Conservation (phyloP, 2,113 vertebrate species). For the Micromys minutus region DNA sequence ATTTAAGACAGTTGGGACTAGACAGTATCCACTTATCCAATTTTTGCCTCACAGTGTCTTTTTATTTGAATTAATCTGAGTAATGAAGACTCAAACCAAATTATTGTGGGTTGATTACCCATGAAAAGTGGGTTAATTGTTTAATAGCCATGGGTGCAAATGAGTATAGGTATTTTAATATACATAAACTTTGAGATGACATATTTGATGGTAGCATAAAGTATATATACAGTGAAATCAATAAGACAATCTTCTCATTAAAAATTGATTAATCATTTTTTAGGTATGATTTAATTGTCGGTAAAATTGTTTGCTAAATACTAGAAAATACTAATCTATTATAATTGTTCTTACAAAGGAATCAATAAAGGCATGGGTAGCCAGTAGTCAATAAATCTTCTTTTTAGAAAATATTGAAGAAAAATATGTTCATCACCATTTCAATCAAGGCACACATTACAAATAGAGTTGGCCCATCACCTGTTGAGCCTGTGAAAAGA, state of each 20-base stretch:
- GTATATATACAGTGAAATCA: conserved; percentile 74
- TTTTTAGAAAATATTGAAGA: conserved; percentile 72
- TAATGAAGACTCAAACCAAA: conserved; percentile 83
- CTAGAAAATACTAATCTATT: conserved; percentile 72
- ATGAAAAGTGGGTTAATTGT: conserved; percentile 84
- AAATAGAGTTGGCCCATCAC: conserved; percentile 67
- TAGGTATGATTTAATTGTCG: conserved; percentile 83
- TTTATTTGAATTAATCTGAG: conserved; percentile 83
- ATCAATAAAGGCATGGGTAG: conserved; percentile 57
- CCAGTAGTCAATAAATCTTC: conserved; percentile 70
- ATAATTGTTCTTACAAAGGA: conserved; percentile 69
- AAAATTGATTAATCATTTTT: conserved; percentile 80
- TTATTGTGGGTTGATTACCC: conserved; percentile 84
- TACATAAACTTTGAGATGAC: conserved; percentile 73
- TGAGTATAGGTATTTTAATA: conserved; percentile 78
- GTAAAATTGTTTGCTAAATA: conserved; percentile 83
- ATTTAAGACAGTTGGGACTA: conserved; percentile 77
- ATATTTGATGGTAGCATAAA: conserved; percentile 78
- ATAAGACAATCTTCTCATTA: conserved; percentile 78
- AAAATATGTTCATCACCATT: conserved; percentile 65
- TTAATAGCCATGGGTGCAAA: conserved; percentile 81
- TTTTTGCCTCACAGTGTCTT: conserved; percentile 80
- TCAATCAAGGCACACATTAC: conserved; percentile 68
- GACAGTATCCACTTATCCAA: conserved; percentile 81
- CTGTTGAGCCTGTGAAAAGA: conserved; percentile 49